Conservation (phyloP, 2,113 vertebrate genomes). For the Cebidichthys violaceus region DNA sequence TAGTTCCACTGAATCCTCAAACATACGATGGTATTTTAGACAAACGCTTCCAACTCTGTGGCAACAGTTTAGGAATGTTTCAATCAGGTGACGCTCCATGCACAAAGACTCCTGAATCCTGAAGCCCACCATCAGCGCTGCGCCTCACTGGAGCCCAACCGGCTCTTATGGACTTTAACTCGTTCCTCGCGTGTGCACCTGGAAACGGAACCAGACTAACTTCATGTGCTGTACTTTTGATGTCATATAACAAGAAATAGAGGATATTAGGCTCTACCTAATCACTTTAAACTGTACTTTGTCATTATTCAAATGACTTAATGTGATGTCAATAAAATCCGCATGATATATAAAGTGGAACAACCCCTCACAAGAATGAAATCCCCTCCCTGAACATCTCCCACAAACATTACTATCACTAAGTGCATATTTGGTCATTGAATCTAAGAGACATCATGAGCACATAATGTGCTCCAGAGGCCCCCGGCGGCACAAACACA, state of each 20-base stretch:
- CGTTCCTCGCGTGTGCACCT: not conserved
- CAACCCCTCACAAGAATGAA: slow-evolving; percentile 30
- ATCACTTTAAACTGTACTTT: slow-evolving; percentile 28
- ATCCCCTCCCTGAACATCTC: slow-evolving; percentile 25
- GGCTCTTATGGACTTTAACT: not conserved
- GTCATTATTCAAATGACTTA: slow-evolving; percentile 43
- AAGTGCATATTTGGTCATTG: slow-evolving; percentile 89
- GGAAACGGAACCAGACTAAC: not conserved
- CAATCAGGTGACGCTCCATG: not conserved
- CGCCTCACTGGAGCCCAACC: not conserved
- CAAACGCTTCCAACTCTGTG: not conserved
- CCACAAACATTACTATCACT: slow-evolving; percentile 57
- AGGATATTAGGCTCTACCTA: not conserved
- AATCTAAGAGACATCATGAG: slow-evolving; percentile 78
- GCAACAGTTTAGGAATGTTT: not conserved
- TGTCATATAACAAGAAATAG: not conserved
- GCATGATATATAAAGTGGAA: slow-evolving; percentile 48
- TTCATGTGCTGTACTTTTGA: not conserved
- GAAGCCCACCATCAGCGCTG: not conserved
- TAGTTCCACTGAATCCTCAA: not conserved
- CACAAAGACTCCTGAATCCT: not conserved
- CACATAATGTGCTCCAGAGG: slow-evolving; percentile 82
- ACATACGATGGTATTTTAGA: not conserved
- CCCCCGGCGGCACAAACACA: slow-evolving; percentile 87
- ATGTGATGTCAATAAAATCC: slow-evolving; percentile 53